These are phyloP conservation scores for Bradysia coprophila DNA, from an alignment of 1,140 invertebrate genomes.

Conservation along the genomic window DNA sequence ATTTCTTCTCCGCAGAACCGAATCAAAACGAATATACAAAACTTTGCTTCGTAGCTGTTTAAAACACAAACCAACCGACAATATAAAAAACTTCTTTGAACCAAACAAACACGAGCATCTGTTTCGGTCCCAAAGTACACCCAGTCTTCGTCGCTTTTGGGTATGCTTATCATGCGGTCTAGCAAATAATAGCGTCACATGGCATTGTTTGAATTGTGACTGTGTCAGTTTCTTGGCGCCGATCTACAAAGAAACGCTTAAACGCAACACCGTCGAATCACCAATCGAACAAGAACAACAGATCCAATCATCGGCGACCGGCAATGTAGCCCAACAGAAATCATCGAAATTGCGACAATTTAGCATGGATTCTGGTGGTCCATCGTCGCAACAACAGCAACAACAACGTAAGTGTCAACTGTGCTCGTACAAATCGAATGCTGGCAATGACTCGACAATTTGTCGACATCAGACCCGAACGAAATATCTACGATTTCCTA, in stretches of 20 bases:
- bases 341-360: slow-evolving; percentile 11
- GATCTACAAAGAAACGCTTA: slow-evolving; percentile 21
- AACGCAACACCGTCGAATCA: slow-evolving; percentile 8
- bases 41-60: slow-evolving; percentile 19
- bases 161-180: slow-evolving; percentile 17
- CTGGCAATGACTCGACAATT: background rate
- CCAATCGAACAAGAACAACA: background rate
- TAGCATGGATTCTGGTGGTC: slow-evolving; percentile 12
- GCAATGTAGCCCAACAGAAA: background rate
- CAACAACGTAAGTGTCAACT: background rate
- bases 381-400: no score
- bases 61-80: slow-evolving; percentile 7
- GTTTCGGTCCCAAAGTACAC: slow-evolving; percentile 4
- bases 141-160: slow-evolving; percentile 20
- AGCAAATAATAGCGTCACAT: slow-evolving; percentile 22
- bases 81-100: background rate
- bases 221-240: slow-evolving; percentile 21
- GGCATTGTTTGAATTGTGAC: slow-evolving; percentile 23
- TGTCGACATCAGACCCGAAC: background rate
- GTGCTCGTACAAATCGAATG: background rate
- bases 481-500: background rate
- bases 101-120: background rate
- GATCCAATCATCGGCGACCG: slow-evolving; percentile 3
- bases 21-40: slow-evolving; percentile 17
- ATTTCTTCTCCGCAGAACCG: slow-evolving; percentile 8